Base-by-base conservation (phyloP, 2,797 vertebrate genomes). In the Saxicola maurus region DNA sequence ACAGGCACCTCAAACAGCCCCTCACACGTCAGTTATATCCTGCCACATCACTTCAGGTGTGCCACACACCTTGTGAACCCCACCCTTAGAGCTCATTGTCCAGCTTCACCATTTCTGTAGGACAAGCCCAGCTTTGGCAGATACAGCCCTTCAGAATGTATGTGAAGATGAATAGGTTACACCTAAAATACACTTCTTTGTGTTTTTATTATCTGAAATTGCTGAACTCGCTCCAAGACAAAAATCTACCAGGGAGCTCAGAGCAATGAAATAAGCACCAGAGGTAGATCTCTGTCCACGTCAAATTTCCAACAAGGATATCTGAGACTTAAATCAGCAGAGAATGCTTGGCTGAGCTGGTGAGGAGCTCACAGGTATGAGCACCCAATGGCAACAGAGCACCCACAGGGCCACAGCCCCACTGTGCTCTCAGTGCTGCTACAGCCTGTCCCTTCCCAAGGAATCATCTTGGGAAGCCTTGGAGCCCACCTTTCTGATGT, bases 331-430 rank as follows among this genome's bases (percentile, higher is more conserved):
- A 88, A 42, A 42, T 38, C 49, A 38, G 42, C 28, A 60, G 52
- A 40, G 62, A 78, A 51, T 0, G 0, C 45, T 52, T 2, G 3
- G 24, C 13, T 24, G 9, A 59, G 68, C 27, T 35, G 48, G 19
- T 4, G 28, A 81, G 40, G 21, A 42, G n/a, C 10, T 57, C 82
- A 40, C 28, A 57, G 49, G 17, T 57, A 42, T 28, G 31, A 82
- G 31, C 42, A 60, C 9, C 11, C 2, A 2, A 8, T 5, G 30
- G 37, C 65, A 73, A 7, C 13, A n/a, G 20, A 72, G 69, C 13
- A 31, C 2, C 1, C 7, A 2, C 40, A 74, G 27, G 6, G 0
- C 13, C 24, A 35, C 19, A 74, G 66, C 66, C 51, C 35, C 43
- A 3, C 56, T 1, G 2, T 27, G 62, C n/a, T 53, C 71, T 24